Percentiles rank a stretch among this genome's conserved stretches.
Conservation (phyloP, 2,888 invertebrate species). For the Nomada lathburiana region DNA sequence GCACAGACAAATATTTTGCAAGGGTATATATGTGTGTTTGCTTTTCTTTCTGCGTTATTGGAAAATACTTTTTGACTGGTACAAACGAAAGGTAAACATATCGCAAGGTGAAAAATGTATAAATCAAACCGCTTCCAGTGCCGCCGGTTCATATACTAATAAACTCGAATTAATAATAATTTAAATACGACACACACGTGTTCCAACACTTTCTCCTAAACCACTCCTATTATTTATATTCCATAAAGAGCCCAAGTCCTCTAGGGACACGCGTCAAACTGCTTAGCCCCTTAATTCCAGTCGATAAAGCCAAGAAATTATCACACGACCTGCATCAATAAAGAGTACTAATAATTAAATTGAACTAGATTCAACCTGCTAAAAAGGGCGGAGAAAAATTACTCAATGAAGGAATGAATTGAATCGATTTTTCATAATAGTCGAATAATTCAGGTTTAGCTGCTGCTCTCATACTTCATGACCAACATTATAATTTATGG, state of each 20-base stretch:
- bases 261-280: neutral
- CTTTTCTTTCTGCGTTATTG: no score
- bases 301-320: neutral
- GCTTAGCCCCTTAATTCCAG: neutral
- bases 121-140: no score
- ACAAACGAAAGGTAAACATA: no score
- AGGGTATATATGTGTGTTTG: no score
- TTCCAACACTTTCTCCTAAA: neutral
- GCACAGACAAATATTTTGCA: no score
- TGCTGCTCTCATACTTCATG: conserved; percentile 11
- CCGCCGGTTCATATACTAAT: no score
- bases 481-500: conserved; percentile 50
- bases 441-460: conserved; percentile 36
- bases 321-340: neutral
- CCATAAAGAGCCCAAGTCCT: neutral
- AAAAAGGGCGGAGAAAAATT: neutral
- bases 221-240: neutral
- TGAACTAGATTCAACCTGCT: neutral
- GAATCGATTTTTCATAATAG: conserved; percentile 20
- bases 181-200: neutral
- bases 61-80: no score
- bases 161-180: no score
- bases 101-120: no score
- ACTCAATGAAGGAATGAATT: conserved; percentile 37
- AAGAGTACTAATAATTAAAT: neutral